These are phyloP conservation scores for Clusia tigrina DNA, from an alignment of 2,888 invertebrate genomes.

Conservation along the genomic window DNA sequence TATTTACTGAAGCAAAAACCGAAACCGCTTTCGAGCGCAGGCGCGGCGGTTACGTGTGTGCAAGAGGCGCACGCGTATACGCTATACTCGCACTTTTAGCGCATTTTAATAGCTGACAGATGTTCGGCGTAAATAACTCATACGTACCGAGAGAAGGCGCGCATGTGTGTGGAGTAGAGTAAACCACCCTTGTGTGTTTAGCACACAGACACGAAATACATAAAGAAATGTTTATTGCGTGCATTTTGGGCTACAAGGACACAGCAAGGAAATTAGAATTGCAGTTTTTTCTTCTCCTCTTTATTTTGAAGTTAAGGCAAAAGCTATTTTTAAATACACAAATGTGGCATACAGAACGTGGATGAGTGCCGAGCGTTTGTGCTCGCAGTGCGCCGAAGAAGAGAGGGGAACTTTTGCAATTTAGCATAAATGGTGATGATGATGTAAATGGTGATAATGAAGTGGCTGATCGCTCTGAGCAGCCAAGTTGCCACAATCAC, in stretches of 20 bases:
- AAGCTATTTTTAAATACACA: not conserved
- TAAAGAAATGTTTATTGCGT: not conserved
- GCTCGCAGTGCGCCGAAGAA: too few species aligned
- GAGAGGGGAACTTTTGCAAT: too few species aligned
- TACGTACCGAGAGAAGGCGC: slow-evolving; percentile 29
- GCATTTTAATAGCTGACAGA: slow-evolving; percentile 58
- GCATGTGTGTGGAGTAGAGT: slow-evolving; percentile 16
- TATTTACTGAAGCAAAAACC: slow-evolving; percentile 1
- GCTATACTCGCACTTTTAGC: slow-evolving; percentile 45
- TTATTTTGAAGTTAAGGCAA: too few species aligned
- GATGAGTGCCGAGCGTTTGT: not conserved
- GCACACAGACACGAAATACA: not conserved
- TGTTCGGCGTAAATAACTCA: slow-evolving; percentile 41
- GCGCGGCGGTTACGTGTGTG: slow-evolving; percentile 20
- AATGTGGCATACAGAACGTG: not conserved
- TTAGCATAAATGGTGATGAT: too few species aligned
- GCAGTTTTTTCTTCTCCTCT: too few species aligned
- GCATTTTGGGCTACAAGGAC: slow-evolving; percentile 5
- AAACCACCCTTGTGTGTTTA: slow-evolving; percentile 21
- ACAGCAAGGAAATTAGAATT: not conserved
- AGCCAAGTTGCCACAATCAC: not conserved
- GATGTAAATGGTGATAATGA: too few species aligned
- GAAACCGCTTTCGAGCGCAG: slow-evolving; percentile 19
- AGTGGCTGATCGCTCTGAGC: too few species aligned
- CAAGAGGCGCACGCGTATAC: slow-evolving; percentile 47